Evolutionary conservation across 2,888 invertebrate species (phyloP).

Genomic region (Amorpha juglandis): DNA sequence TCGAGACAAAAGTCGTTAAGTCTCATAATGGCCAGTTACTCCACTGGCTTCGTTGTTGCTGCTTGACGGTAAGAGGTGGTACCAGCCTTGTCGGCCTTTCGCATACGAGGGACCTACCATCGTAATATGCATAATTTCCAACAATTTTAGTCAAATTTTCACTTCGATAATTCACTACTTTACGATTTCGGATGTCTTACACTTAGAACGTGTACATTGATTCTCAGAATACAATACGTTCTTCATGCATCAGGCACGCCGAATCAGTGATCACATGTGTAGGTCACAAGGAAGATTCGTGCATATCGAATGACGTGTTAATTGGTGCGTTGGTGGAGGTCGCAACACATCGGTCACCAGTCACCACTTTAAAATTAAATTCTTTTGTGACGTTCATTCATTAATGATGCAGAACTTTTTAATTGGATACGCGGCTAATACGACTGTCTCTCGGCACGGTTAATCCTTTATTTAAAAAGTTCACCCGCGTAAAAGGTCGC

Average conservation of each 20-base stretch:
- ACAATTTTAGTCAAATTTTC: background rate
- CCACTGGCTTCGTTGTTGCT: no score
- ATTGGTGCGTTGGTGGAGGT: slow-evolving; percentile 1
- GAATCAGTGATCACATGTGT: background rate
- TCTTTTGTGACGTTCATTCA: background rate
- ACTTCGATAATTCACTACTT: no score
- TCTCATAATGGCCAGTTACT: no score
- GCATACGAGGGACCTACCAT: no score
- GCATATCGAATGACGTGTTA: slow-evolving; percentile 11
- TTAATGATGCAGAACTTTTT: background rate
- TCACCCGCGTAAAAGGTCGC: no score
- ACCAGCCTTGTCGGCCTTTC: no score
- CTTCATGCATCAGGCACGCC: background rate
- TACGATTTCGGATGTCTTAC: background rate
- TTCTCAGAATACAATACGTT: background rate
- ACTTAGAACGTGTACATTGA: background rate
- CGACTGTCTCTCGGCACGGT: no score
- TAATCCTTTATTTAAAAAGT: no score
- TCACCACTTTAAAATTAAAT: slow-evolving; percentile 7
- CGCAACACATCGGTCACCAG: background rate
- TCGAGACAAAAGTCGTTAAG: no score
- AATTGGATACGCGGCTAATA: background rate
- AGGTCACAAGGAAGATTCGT: background rate
- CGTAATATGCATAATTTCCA: no score
- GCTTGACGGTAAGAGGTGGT: no score